Conservation (phyloP, 2,888 invertebrate genomes). For the Eupithecia abbreviata region DNA sequence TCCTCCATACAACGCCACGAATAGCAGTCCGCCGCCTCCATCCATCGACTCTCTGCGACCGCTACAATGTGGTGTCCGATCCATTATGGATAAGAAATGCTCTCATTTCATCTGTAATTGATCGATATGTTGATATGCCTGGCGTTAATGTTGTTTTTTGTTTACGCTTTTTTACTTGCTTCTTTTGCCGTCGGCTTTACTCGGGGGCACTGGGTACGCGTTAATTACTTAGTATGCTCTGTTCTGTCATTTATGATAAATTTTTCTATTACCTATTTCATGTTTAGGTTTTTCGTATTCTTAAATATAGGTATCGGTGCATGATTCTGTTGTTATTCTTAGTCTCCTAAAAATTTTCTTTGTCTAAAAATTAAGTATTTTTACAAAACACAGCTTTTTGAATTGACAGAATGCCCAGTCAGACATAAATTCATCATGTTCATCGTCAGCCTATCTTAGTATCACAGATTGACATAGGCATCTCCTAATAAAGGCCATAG, state of each 20-base stretch:
- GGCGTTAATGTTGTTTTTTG: conserved; percentile 71
- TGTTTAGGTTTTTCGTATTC: neutral
- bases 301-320: neutral
- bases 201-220: conserved; percentile 27
- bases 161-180: conserved; percentile 54
- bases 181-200: conserved; percentile 40
- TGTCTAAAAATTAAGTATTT: neutral
- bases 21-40: neutral
- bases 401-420: neutral
- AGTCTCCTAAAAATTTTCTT: neutral
- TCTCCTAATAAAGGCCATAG: too few relatives aligned
- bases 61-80: conserved; percentile 65
- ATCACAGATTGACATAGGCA: too few relatives aligned
- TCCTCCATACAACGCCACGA: neutral
- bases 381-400: neutral
- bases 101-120: conserved; percentile 81
- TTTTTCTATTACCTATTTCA: too few relatives aligned
- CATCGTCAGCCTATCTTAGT: too few relatives aligned
- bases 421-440: too few relatives aligned
- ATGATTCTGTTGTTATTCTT: neutral
- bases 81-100: conserved; percentile 81
- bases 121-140: conserved; percentile 74
- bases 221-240: conserved; percentile 27
- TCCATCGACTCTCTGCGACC: conserved; percentile 40
- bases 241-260: neutral